A percentile compares a stretch with the other conserved stretches of the same genome.
phyloP scores from a whole-genome alignment of 1,140 invertebrate species.

The Cepaea nemoralis region DNA sequence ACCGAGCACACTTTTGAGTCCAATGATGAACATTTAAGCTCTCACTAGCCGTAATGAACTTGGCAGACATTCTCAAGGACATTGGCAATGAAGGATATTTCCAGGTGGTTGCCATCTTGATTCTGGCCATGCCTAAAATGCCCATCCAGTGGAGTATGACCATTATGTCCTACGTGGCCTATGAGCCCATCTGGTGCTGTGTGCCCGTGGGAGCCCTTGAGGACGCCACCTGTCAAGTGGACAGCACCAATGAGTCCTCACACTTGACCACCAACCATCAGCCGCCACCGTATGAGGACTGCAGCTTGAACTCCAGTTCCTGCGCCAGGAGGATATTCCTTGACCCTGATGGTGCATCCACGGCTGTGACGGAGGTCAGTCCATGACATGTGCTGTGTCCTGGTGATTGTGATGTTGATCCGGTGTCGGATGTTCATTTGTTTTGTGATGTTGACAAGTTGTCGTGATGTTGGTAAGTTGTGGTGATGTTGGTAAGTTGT shows the following conservation, averaged over 20 bases:
- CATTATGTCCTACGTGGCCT: constrained; percentile 15
- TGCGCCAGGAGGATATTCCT: background rate
- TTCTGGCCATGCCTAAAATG: constrained; percentile 30
- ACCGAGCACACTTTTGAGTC: too few relatives aligned
- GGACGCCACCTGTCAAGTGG: background rate
- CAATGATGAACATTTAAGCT: too few relatives aligned
- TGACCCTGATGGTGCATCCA: background rate
- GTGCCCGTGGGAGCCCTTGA: background rate
- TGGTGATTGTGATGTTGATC: too few relatives aligned
- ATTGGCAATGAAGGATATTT: constrained; percentile 26
- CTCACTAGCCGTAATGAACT: too few relatives aligned
- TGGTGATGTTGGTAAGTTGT: too few relatives aligned
- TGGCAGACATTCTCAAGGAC: constrained; percentile 23
- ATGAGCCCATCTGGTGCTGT: constrained; percentile 17
- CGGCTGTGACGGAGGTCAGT: constrained; percentile 28
- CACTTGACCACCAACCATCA: background rate
- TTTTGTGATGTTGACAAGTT: too few relatives aligned
- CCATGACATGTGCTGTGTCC: too few relatives aligned
- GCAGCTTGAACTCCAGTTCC: background rate
- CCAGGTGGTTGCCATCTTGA: background rate
- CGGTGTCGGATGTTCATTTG: too few relatives aligned
- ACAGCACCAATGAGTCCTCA: background rate
- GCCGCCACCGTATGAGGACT: background rate
- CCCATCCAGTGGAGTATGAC: constrained; percentile 33
- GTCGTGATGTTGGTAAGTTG: too few relatives aligned